phyloP scores from a whole-genome alignment of 1,140 invertebrate genomes.

The Nasonia giraulti region DNA sequence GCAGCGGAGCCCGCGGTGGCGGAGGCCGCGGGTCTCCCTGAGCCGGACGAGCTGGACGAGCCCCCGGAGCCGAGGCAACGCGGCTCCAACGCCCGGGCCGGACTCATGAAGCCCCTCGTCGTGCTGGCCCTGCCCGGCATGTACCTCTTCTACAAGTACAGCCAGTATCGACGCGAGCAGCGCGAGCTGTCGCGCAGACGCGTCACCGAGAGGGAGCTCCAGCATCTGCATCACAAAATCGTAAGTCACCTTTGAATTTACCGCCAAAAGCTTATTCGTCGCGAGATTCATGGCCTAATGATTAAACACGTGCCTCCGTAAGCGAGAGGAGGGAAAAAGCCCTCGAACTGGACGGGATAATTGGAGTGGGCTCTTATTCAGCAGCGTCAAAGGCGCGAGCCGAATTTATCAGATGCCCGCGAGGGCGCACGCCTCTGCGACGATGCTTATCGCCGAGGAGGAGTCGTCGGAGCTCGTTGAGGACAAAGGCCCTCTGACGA shows the following conservation, averaged over 20 bases:
- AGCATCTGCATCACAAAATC: slow-evolving; percentile 92
- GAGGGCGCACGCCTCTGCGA: not conserved
- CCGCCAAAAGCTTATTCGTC: no score
- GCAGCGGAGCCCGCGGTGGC: slow-evolving; percentile 61
- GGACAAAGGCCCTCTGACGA: not conserved
- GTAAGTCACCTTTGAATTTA: slow-evolving; percentile 78
- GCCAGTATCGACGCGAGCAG: slow-evolving; percentile 88
- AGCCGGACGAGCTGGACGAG: slow-evolving; percentile 68
- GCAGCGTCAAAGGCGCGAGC: no score
- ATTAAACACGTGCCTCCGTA: not conserved
- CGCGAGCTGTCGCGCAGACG: slow-evolving; percentile 86
- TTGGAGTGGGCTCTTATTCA: no score
- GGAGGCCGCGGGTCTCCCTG: slow-evolving; percentile 63
- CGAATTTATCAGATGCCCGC: not conserved
- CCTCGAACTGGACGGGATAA: no score
- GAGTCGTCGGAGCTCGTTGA: not conserved
- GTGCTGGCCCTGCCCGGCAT: slow-evolving; percentile 88
- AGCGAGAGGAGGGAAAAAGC: no score
- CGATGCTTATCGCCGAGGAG: not conserved
- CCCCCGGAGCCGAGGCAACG: slow-evolving; percentile 66
- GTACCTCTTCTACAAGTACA: slow-evolving; percentile 93
- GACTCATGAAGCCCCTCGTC: slow-evolving; percentile 86
- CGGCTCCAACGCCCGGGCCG: slow-evolving; percentile 73
- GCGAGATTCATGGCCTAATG: no score
- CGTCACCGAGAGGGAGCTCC: slow-evolving; percentile 88